Conservation (phyloP, 2,797 vertebrate genomes). For the Pelodytes ibericus region DNA sequence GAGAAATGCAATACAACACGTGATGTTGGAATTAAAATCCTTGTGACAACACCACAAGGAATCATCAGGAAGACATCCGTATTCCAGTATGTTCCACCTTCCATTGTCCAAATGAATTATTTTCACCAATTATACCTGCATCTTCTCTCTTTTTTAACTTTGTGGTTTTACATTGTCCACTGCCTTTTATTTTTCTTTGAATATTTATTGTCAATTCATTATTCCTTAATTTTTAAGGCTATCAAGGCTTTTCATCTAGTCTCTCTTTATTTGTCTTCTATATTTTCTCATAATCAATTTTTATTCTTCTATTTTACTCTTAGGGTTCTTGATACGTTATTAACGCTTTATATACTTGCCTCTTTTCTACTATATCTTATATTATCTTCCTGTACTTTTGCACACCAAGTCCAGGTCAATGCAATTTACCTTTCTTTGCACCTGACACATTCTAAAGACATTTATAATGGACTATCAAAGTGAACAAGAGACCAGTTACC, state of each 20-base stretch:
- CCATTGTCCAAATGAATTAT: background rate
- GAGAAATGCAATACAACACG: background rate
- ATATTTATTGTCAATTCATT: background rate
- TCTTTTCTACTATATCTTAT: background rate
- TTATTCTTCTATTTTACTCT: background rate
- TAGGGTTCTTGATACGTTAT: no score
- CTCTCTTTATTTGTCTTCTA: background rate
- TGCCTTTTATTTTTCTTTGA: background rate
- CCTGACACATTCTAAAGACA: background rate
- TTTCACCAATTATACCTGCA: no score
- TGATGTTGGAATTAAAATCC: background rate
- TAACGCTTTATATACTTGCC: no score
- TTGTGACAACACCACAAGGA: background rate
- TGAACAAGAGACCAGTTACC: background rate
- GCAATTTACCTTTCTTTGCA: background rate
- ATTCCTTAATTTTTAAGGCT: background rate
- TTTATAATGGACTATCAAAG: background rate
- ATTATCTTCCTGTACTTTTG: background rate
- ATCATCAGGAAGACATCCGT: conserved; percentile 7
- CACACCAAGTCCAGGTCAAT: background rate
- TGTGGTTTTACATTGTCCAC: background rate
- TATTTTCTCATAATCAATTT: background rate
- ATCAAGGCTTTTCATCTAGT: background rate
- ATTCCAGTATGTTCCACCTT: background rate
- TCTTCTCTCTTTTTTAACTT: background rate